These are phyloP conservation scores for Scaptomyza reducta DNA, from an alignment of 2,888 invertebrate species.

Conservation along the genomic window DNA sequence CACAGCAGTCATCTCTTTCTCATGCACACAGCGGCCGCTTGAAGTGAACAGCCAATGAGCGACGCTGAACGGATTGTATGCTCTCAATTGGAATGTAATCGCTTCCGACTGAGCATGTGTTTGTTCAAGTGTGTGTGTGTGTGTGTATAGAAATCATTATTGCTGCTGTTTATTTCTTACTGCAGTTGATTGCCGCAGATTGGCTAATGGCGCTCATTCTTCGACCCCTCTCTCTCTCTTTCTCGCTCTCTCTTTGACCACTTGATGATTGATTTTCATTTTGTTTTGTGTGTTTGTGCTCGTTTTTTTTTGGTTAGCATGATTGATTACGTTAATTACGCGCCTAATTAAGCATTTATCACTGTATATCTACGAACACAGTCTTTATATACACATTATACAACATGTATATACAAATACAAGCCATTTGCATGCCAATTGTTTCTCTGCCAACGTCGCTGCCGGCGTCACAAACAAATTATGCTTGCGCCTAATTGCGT, in stretches of 20 bases:
- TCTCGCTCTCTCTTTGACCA: not conserved
- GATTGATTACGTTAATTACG: constrained; percentile 81
- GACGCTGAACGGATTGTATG: constrained; percentile 16
- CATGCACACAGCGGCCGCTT: not conserved
- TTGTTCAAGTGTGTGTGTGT: not conserved
- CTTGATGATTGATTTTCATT: constrained; percentile 51
- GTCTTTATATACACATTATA: constrained; percentile 2
- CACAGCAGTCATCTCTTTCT: constrained; percentile 45
- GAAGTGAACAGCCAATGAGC: constrained; percentile 39
- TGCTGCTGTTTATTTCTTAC: constrained; percentile 29
- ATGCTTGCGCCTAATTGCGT: constrained; percentile 78
- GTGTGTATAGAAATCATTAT: constrained; percentile 26
- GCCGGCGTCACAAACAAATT: constrained; percentile 50
- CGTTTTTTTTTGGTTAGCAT: constrained; percentile 42
- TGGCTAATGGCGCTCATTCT: constrained; percentile 51
- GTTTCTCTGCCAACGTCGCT: constrained; percentile 13
- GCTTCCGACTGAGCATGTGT: constrained; percentile 23
- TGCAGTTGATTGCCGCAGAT: constrained; percentile 45
- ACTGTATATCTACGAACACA: constrained; percentile 57
- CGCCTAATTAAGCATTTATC: constrained; percentile 80
- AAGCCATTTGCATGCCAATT: constrained; percentile 61
- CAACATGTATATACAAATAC: not conserved
- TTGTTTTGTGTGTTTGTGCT: constrained; percentile 24
- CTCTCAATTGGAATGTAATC: constrained; percentile 40
- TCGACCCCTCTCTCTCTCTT: not conserved